A percentile compares a stretch with the other conserved stretches of the same genome.
Evolutionary conservation across 2,888 invertebrate species (phyloP).

Genomic region (Rhagonycha fulva): DNA sequence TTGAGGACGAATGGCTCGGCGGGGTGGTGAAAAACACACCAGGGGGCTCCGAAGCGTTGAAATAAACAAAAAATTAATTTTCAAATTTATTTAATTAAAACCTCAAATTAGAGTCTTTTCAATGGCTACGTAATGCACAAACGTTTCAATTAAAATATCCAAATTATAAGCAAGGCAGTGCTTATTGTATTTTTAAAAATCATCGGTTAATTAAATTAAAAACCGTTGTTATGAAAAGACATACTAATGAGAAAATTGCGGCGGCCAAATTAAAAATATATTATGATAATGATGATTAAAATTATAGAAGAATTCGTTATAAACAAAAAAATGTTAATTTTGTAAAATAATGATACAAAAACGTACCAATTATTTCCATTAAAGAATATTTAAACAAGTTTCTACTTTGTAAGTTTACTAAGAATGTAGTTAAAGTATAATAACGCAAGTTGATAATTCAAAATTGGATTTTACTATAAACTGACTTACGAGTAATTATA

Average conservation of each 20-base stretch:
- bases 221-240: neutral
- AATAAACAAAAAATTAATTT: neutral
- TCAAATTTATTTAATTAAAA: neutral
- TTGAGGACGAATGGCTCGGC: neutral
- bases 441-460: neutral
- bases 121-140: neutral
- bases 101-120: neutral
- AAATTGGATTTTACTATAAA: conserved; percentile 19
- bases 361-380: neutral
- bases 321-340: neutral
- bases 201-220: neutral
- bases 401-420: neutral
- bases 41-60: neutral
- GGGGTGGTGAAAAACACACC: neutral
- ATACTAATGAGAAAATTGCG: neutral
- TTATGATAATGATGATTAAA: neutral
- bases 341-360: neutral
- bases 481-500: conserved; percentile 24
- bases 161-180: neutral
- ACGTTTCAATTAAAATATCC: neutral
- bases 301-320: neutral
- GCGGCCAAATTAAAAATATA: neutral
- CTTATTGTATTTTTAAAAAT: neutral
- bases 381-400: neutral
- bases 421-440: conserved; percentile 2